Base-by-base conservation (phyloP, 2,113 vertebrate species). In the Corythoichthys haematopterus region DNA sequence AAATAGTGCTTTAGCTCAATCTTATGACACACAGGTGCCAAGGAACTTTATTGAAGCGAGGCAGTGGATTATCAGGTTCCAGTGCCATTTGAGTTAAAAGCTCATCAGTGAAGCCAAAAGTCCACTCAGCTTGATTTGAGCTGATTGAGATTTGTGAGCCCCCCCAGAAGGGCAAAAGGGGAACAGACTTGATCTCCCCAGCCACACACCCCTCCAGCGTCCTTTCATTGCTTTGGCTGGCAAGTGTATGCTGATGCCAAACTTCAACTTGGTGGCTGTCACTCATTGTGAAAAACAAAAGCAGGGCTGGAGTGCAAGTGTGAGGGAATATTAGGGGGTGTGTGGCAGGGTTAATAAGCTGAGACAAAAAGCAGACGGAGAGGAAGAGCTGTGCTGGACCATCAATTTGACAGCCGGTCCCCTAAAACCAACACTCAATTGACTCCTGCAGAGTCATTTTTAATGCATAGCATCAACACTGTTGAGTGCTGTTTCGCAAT, bases 291-390 rank as follows among this genome's bases (percentile, higher is more conserved):
- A 75, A 65, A 80, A 67, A 79, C 79, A 78, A 83, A 81, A 64
- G 71, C 68, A 16, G 58, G 50, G 58, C 48, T 11, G 3, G 64
- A 57, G 33, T 5, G 3, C 5, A 50, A 58, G 2, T 4, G 15
- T 9, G 70, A 14, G 71, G 55, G 69, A n/a, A 69, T 50, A 50
- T 50, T 50, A 50, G 63, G 40, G 60, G 1, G 38, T 9, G 14
- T 13, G 8, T 15, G 33, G 62, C 66, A 58, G 84, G 85, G 79
- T 81, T 86, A 82, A 85, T 83, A 82, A 81, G 53, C 69, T 56
- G 76, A 88, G 79, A 87, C 80, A 85, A 87, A 83, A 78, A 79
- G 59, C 33, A 33, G 60, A 69, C 74, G 69, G 76, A 6, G 64
- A 59, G 50, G 71, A 81, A 75, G 79, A 85, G 79, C 72, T 16